Base-by-base conservation (phyloP, 2,888 invertebrate genomes). In the Napeogenes inachia region DNA sequence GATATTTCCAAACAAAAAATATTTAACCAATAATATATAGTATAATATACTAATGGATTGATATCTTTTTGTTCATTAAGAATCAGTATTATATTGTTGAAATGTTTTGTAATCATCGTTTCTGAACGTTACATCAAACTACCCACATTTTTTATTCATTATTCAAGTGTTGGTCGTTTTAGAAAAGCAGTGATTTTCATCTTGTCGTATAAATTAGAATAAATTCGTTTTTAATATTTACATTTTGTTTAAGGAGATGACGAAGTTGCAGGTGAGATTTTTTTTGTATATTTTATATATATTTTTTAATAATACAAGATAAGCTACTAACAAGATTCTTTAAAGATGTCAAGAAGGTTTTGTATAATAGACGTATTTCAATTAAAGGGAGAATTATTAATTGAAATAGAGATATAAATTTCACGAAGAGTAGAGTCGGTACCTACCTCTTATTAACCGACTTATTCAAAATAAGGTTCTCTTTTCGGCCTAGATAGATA, bases 201-300 rank as follows among this genome's bases (percentile, higher is more conserved):
- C 38, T 62, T 21, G 21, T 21, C 58, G 62, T 57, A 59, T 62
- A 59, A 62, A 62, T 62, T 62, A 56, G 32, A 62, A 62, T 59
- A 42, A 35, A 38, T 47, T 56, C 47, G 63, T 61, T 50, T 45
- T 13, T 12, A 54, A 13, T n/a, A 33, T 30, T 13, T 32, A 13
- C 6, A 38, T 46, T 47, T 42, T 54, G 8, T 42, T 21, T 12
- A 42, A 13, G 33, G 8, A 59, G 30, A 63, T 63, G 63, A 53
- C 56, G 12, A 55, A 55, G 4, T 42, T 63, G 13, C 54, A 57
- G 55, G 63, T 63, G 45, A 63, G 63, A 55, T 8, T 45, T 32
- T n/a, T 46, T 46, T 13, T 35, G 21, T 21, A 21, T 21, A 21
- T 21, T 21, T 21, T 21, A 21, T 21, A 21, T 21, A 35, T 35